Evolutionary conservation across 2,888 invertebrate genomes (phyloP), one percentile per base, ranked within the genome.

Genomic region (Polyploca ridens): DNA sequence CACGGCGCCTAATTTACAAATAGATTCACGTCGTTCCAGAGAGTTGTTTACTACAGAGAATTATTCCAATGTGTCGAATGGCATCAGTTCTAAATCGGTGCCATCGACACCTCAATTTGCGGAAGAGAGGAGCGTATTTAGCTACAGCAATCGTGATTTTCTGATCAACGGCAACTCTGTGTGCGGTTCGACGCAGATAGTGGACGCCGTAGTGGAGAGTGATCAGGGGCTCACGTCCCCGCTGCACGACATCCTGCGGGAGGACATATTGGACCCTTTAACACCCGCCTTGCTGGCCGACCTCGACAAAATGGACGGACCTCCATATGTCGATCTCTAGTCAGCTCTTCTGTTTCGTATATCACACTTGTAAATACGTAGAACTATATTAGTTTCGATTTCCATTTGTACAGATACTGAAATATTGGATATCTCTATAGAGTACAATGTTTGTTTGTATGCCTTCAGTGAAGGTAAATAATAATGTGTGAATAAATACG

Each of bases 21-120:
- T 90, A 66, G 92, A 90, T 73, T 87, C 88, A 63, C 90, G 90
- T 58, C 90, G 89, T 46, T 85, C 89, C n/a, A 78, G 90, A 57
- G 90, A 90, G 66, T 69, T 90, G 57, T 91, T 91, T 72, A 72
- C 89, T 1, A 74, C 89, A 1, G 88, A 89, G 8, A 85, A 80
- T 64, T 89, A 86, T 70, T 72, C 86, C 4, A 83, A 73, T 68
- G 74, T 80, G 62, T 78, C 90, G n/a, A 94, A 95, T 73, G 95
- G 95, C 57, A 94, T 95, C 74, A 91, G 90, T 58, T 96, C 97
- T 14, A 96, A 96, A 81, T 97, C 97, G 0, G 97, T 97, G 88
- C 97, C 97, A 33, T 96, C 97, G 11, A 88, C 88, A 61, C 97
- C 97, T 16, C 94, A 96, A 75, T 86, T 95, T 67, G 89, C 91